A percentile compares a stretch with the other conserved stretches of the same genome.
phyloP scores from a whole-genome alignment of 2,797 vertebrate species.

The Macrochelys suwanniensis region DNA sequence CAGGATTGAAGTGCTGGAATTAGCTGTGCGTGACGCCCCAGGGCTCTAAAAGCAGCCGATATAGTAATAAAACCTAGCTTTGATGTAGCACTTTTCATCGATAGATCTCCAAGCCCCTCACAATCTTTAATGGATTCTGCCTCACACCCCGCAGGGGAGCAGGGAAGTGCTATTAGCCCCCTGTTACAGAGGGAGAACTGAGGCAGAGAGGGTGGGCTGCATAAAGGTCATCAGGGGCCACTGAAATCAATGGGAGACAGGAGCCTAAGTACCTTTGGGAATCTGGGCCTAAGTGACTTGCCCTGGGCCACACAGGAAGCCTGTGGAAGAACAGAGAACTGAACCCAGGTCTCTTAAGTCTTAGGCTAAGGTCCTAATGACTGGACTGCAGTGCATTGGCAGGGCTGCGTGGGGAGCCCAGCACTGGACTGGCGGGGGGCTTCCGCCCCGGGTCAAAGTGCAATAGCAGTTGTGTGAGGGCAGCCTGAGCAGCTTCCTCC shows the following conservation, averaged over 20 bases:
- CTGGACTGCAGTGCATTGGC: background rate
- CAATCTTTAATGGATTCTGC: background rate
- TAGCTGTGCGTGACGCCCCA: background rate
- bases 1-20: background rate
- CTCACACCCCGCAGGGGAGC: background rate
- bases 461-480: background rate
- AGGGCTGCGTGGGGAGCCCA: accelerated
- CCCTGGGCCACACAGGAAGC: background rate
- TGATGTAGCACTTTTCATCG: background rate
- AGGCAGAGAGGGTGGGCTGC: background rate
- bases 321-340: background rate
- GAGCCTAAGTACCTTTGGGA: background rate
- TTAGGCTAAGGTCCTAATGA: background rate
- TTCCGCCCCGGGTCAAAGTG: background rate
- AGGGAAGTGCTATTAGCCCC: background rate
- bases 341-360: background rate
- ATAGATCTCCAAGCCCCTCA: background rate
- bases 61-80: background rate
- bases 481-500: background rate
- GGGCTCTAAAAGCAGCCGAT: background rate
- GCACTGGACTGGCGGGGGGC: background rate
- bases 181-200: background rate
- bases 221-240: background rate
- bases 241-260: background rate
- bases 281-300: background rate